Conservation (phyloP, 2,113 vertebrate genomes). For the Cephalopholis sonnerati region DNA sequence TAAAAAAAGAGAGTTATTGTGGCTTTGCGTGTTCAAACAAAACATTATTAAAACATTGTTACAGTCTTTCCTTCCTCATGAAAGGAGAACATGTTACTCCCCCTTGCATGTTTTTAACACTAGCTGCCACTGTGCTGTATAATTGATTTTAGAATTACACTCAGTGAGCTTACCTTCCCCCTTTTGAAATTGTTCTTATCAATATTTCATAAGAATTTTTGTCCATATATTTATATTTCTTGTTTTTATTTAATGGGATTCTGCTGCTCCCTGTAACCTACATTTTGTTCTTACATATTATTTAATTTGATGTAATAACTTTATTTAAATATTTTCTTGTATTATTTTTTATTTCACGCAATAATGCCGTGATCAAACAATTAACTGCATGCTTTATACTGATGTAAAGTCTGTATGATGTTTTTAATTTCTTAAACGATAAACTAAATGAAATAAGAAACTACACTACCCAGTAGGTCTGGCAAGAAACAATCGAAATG, state of each 20-base stretch:
- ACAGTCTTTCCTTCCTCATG: not conserved
- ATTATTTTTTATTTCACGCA: not conserved
- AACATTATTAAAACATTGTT: not conserved
- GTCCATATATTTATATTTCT: not conserved
- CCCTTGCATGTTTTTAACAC: not conserved
- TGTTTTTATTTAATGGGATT: not conserved
- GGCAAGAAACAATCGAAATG: not conserved
- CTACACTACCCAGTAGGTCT: constrained; percentile 43
- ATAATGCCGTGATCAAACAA: not conserved
- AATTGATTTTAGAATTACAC: not conserved
- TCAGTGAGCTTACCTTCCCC: no score
- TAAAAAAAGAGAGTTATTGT: not conserved
- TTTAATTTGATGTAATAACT: not conserved
- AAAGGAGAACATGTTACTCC: not conserved
- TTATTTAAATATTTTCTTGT: not conserved
- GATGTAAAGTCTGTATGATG: not conserved
- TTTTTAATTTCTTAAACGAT: not conserved
- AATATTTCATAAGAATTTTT: no score
- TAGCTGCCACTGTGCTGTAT: not conserved
- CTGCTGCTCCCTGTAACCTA: not conserved
- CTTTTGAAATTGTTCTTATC: no score
- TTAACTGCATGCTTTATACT: not conserved
- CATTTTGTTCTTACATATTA: no score
- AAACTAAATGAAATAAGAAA: constrained; percentile 1
- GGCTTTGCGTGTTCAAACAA: not conserved